Conservation (phyloP, 2,113 vertebrate species). For the Saguinus midas region DNA sequence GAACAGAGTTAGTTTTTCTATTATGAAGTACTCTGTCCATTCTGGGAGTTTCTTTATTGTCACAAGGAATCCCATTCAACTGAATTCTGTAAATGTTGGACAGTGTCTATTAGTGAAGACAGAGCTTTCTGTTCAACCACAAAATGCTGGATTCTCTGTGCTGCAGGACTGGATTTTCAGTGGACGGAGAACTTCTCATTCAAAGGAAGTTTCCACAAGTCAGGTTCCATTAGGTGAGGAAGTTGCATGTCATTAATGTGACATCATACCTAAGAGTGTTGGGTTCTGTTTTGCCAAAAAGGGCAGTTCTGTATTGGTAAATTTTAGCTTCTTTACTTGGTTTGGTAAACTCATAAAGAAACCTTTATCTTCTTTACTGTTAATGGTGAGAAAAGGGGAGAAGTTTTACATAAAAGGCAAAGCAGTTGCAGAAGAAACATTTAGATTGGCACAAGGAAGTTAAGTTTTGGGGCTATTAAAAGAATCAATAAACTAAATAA, state of each 20-base stretch:
- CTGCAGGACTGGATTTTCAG: background rate
- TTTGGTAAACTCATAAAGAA: background rate
- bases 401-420: constrained; percentile 8
- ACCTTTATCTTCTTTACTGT: background rate
- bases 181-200: background rate
- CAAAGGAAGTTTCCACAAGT: background rate
- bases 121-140: background rate
- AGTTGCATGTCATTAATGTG: background rate
- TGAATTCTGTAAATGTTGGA: background rate
- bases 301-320: background rate
- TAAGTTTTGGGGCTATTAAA: background rate
- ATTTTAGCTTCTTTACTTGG: constrained; percentile 13
- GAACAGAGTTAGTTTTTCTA: background rate
- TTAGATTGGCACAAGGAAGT: background rate
- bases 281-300: background rate
- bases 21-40: background rate
- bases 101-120: background rate
- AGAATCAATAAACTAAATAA: constrained; percentile 33
- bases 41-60: background rate
- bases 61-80: background rate
- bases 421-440: background rate
- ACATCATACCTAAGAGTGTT: background rate
- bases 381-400: background rate
- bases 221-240: background rate
- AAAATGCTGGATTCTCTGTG: background rate